These are phyloP conservation scores for Solea senegalensis DNA, from an alignment of 2,113 vertebrate species.

Conservation along the genomic window DNA sequence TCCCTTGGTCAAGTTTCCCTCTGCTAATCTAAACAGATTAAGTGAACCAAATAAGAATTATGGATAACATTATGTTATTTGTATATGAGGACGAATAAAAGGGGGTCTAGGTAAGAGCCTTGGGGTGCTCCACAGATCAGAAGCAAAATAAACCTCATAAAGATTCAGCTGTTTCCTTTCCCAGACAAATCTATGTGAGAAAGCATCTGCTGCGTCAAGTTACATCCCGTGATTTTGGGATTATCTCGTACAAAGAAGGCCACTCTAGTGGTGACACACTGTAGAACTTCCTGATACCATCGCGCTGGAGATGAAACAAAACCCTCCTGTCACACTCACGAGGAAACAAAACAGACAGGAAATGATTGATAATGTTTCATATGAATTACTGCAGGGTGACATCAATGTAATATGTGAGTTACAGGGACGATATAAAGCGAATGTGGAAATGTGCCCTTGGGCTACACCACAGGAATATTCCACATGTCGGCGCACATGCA, in stretches of 20 bases:
- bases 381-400: too few relatives aligned
- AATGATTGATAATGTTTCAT: too few relatives aligned
- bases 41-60: too few relatives aligned
- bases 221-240: too few relatives aligned
- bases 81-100: background rate
- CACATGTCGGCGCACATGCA: background rate
- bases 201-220: too few relatives aligned
- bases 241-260: too few relatives aligned
- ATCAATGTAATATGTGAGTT: background rate
- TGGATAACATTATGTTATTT: background rate
- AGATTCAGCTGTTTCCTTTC: background rate
- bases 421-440: background rate
- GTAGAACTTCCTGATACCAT: conserved; percentile 19
- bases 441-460: background rate
- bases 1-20: too few relatives aligned
- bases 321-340: too few relatives aligned
- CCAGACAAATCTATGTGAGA: too few relatives aligned
- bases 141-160: background rate
- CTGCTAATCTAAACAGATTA: too few relatives aligned
- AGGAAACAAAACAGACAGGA: background rate
- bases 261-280: too few relatives aligned
- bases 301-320: background rate
- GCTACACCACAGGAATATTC: too few relatives aligned
- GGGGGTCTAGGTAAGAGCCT: background rate
- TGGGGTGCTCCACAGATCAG: conserved; percentile 6